Evolutionary conservation across 2,888 invertebrate species (phyloP).

Genomic region (Phengaris arion): DNA sequence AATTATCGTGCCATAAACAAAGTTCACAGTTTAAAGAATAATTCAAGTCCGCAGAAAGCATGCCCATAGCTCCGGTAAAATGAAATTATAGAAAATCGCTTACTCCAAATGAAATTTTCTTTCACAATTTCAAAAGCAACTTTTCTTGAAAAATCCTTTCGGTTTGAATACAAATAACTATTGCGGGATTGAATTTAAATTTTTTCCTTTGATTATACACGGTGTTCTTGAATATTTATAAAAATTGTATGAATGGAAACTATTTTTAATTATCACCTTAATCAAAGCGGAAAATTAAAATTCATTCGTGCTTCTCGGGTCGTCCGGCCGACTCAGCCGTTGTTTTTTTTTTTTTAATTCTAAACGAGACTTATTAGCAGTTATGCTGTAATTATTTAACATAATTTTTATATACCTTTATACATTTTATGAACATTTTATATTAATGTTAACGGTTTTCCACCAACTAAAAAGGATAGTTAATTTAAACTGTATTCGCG

Average conservation of each 20-base stretch:
- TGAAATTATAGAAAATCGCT: conserved; percentile 38
- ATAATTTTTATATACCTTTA: conserved; percentile 16
- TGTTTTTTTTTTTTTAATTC: conserved; percentile 6
- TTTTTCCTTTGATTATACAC: conserved; percentile 24
- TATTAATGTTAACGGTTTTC: background rate
- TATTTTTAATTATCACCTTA: conserved; percentile 30
- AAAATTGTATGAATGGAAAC: conserved; percentile 26
- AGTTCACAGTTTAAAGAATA: background rate
- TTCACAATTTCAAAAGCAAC: conserved; percentile 36
- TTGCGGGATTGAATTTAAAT: conserved; percentile 38
- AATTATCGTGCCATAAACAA: background rate
- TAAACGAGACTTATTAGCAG: conserved; percentile 19
- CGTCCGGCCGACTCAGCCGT: conserved; percentile 4
- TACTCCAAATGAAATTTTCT: conserved; percentile 36
- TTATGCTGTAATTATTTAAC: background rate
- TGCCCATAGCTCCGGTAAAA: conserved; percentile 26
- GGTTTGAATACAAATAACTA: conserved; percentile 38
- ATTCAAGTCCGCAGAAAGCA: conserved; percentile 13
- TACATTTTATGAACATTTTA: background rate
- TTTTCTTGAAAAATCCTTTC: conserved; percentile 36
- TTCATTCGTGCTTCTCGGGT: conserved; percentile 23
- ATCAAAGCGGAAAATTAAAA: conserved; percentile 31
- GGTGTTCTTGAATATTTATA: conserved; percentile 26
- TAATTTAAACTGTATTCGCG: background rate
- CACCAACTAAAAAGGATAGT: background rate